Evolutionary conservation across 2,113 vertebrate species (phyloP).

Genomic region (Pseudonaja textilis): DNA sequence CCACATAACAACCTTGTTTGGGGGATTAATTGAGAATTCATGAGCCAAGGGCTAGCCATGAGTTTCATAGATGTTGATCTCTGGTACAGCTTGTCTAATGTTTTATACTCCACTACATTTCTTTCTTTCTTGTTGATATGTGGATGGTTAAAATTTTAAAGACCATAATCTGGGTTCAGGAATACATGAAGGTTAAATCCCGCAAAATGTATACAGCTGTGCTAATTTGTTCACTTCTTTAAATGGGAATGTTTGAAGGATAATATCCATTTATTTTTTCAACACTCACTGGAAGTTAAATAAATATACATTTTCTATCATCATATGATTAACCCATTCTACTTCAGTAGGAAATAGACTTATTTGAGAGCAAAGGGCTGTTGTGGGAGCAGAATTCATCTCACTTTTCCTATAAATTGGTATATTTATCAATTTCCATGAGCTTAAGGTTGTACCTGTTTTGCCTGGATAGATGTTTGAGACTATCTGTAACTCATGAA

Average conservation of each 20-base stretch:
- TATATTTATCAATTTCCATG: slow-evolving; percentile 34
- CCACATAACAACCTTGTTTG: neutral
- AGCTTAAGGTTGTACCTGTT: slow-evolving; percentile 56
- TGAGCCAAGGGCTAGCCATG: neutral
- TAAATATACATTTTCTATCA: slow-evolving; percentile 3
- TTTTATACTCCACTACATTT: neutral
- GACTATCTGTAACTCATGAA: slow-evolving; percentile 75
- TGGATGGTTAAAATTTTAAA: neutral
- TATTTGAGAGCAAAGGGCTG: neutral
- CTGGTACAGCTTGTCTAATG: neutral
- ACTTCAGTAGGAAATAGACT: neutral
- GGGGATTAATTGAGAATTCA: neutral
- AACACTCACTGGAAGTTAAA: neutral
- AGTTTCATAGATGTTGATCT: neutral
- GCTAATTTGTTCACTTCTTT: neutral
- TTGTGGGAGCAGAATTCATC: neutral
- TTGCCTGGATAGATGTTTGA: slow-evolving; percentile 61
- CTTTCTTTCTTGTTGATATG: neutral
- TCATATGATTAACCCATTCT: slow-evolving; percentile 32
- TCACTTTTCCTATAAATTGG: neutral
- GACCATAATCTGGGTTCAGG: rapidly evolving
- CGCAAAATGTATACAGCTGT: neutral
- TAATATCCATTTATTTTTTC: neutral
- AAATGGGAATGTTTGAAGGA: neutral
- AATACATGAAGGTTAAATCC: slow-evolving; percentile 16